Percentiles rank a stretch among this genome's conserved stretches.
These are phyloP conservation scores for Platypus cylindrus DNA, from an alignment of 2,888 invertebrate genomes.

Conservation along the genomic window DNA sequence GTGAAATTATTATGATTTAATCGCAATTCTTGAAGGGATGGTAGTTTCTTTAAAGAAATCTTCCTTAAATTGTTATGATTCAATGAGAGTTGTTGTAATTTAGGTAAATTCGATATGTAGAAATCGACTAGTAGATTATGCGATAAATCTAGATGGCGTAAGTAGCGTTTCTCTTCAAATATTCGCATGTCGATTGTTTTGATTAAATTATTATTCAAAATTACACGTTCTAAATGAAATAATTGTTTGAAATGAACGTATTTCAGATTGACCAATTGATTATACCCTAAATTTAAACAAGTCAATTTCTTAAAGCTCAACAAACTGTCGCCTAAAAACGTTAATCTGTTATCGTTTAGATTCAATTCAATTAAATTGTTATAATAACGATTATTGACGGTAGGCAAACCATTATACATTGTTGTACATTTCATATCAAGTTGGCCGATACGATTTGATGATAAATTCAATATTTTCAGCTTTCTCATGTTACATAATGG, in stretches of 20 bases:
- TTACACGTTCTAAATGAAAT: constrained; percentile 16
- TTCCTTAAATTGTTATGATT: constrained; percentile 19
- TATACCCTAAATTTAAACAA: constrained; percentile 18
- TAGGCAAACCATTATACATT: no score
- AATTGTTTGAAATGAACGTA: constrained; percentile 15
- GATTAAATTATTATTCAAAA: constrained; percentile 17
- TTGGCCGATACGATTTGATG: no score
- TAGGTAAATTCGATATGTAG: constrained; percentile 17
- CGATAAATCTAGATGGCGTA: constrained; percentile 20
- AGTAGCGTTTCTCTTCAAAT: constrained; percentile 16
- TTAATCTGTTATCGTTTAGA: constrained; percentile 23
- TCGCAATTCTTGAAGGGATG: constrained; percentile 16
- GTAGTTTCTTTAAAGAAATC: constrained; percentile 13
- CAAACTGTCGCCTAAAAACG: constrained; percentile 15
- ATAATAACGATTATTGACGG: background rate
- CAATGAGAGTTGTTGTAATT: constrained; percentile 23
- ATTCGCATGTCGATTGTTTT: constrained; percentile 14
- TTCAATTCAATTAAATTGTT: constrained; percentile 19
- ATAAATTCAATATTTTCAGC: constrained; percentile 18
- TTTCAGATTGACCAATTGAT: constrained; percentile 16
- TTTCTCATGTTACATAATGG: constrained; percentile 21
- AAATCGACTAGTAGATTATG: constrained; percentile 18
- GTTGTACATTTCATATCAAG: constrained; percentile 7
- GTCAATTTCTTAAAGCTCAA: constrained; percentile 16
- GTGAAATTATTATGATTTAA: constrained; percentile 21